Conservation (phyloP, 2,113 vertebrate genomes). For the Pseudonaja textilis region DNA sequence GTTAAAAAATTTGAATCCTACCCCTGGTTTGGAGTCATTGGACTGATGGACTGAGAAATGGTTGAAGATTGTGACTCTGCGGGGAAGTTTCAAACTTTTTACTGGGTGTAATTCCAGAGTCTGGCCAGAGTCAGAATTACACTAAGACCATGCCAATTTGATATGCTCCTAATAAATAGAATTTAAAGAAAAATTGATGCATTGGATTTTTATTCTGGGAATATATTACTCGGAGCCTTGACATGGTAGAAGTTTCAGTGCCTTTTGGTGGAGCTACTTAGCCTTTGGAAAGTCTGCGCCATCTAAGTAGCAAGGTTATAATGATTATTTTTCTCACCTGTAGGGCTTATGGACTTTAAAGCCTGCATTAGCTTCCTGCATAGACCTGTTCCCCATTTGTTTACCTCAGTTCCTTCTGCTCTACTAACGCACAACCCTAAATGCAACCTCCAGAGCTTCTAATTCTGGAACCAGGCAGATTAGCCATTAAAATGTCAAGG, state of each 20-base stretch:
- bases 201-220: too few species aligned
- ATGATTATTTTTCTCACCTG: conserved; percentile 20
- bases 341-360: conserved; percentile 28
- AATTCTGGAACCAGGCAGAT: neutral
- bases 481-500: neutral
- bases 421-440: conserved; percentile 33
- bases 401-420: conserved; percentile 14
- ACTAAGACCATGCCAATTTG: too few species aligned
- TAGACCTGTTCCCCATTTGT: conserved; percentile 10
- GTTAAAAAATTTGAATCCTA: too few species aligned
- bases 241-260: neutral
- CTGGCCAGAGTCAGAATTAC: too few species aligned
- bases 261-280: neutral
- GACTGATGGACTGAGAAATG: too few species aligned
- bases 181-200: too few species aligned
- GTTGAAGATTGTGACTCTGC: too few species aligned
- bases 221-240: too few species aligned
- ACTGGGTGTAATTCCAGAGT: too few species aligned
- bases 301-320: conserved; percentile 1
- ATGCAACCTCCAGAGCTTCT: conserved; percentile 8
- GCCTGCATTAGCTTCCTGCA: conserved; percentile 22
- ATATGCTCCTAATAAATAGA: too few species aligned
- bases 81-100: too few species aligned
- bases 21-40: too few species aligned
- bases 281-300: neutral